These are phyloP conservation scores for Morelia viridis DNA, from an alignment of 2,797 vertebrate genomes.

Conservation along the genomic window DNA sequence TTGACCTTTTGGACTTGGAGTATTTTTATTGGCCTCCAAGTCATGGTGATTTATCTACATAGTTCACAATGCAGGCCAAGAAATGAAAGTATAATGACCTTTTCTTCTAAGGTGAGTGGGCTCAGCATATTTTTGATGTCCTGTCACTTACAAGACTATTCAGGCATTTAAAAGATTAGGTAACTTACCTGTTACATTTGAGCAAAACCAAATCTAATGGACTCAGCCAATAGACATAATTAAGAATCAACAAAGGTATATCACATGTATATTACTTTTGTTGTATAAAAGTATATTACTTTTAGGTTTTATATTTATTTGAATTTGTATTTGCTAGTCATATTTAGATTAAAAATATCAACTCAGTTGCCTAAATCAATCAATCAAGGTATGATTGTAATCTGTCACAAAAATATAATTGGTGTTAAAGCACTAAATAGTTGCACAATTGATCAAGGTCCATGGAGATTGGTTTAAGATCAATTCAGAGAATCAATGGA, in stretches of 20 bases:
- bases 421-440: not conserved
- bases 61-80: not conserved
- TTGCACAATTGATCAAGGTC: not conserved
- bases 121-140: not conserved
- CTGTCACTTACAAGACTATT: not conserved
- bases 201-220: not conserved
- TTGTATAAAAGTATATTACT: not conserved
- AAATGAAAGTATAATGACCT: constrained; percentile 23
- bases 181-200: not conserved
- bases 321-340: not conserved
- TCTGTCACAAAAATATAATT: constrained; percentile 2
- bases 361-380: not conserved
- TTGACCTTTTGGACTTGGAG: constrained; percentile 14
- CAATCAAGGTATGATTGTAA: not conserved
- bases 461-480: not conserved
- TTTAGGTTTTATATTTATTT: constrained; percentile 2
- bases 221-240: not conserved
- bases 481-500: not conserved
- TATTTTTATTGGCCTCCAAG: constrained; percentile 6
- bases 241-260: not conserved
- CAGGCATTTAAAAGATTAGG: not conserved
- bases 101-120: not conserved
- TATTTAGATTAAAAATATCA: not conserved
- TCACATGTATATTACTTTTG: not conserved
- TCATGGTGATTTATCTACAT: constrained; percentile 4